Conservation (phyloP, 2,113 vertebrate genomes). For the Haemorhous mexicanus region DNA sequence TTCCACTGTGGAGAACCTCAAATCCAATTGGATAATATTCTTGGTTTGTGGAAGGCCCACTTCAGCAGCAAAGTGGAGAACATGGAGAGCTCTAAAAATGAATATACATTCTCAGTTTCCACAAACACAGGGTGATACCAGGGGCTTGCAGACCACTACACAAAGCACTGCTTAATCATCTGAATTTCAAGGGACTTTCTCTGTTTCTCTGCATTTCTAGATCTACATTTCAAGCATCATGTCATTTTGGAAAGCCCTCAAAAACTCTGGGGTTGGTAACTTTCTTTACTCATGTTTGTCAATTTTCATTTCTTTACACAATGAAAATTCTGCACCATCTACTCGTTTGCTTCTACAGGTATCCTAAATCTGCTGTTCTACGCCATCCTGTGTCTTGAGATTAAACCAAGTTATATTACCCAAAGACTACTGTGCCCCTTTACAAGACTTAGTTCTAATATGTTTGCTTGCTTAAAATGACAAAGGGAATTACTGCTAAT, state of each 20-base stretch:
- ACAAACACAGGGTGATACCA: background rate
- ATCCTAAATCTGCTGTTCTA: background rate
- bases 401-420: background rate
- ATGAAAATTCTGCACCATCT: background rate
- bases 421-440: background rate
- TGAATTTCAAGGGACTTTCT: background rate
- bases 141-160: background rate
- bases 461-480: background rate
- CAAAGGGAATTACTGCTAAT: background rate
- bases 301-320: background rate
- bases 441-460: background rate
- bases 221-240: background rate
- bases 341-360: background rate
- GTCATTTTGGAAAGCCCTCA: background rate
- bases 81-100: background rate
- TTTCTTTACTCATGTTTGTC: background rate
- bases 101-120: background rate
- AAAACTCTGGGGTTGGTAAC: background rate
- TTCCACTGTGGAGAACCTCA: background rate
- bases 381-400: background rate
- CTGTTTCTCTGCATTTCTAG: background rate
- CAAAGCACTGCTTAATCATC: background rate
- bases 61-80: background rate
- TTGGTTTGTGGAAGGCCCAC: background rate
- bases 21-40: background rate